Base-by-base conservation (phyloP, 2,888 invertebrate species). In the Crepidodera aurea region DNA sequence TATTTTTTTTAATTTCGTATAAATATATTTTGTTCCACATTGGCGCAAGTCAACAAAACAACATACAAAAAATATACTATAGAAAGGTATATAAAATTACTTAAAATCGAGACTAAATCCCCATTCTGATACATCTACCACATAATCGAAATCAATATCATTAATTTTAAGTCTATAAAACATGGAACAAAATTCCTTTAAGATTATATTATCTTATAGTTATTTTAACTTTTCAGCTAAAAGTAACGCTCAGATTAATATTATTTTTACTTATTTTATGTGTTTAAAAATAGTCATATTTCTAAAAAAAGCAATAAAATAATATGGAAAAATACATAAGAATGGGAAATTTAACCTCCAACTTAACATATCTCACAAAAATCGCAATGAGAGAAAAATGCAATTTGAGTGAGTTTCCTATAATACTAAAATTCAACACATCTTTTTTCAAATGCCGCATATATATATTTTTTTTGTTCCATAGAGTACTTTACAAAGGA, bases 21-120 rank as follows among this genome's bases (percentile, higher is more conserved):
- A 81, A 81, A 81, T 81, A 81, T 81, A 81, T 81, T 81, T 79
- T 77, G 75, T 80, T 81, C 81, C 81, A 81, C 81, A 80, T 79
- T 81, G 81, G 81, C 81, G 79, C 81, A 81, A 81, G 81, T 81
- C 80, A 80, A 81, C 80, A 81, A 74, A 70, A 79, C 78, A 81
- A 80, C 78, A 81, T 80, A 81, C 79, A 81, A 80, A 81, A 81
- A 80, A 81, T 78, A 80, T 78, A 76, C 75, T 78, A 79, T 75
- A 77, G 74, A 77, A 70, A 75, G 70, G 74, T 73, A 74, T 74
- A 77, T 75, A 78, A 79, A 80, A 77, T 76, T 80, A 79, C 71
- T 71, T 74, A 75, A 70, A 53, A 56, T 19, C 12, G 46, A 29
- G 54, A 42, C 29, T 54, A 22, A 8, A 29, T 22, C 42, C 2